Evolutionary conservation across 2,888 invertebrate species (phyloP).

Genomic region (Poecilus cupreus): DNA sequence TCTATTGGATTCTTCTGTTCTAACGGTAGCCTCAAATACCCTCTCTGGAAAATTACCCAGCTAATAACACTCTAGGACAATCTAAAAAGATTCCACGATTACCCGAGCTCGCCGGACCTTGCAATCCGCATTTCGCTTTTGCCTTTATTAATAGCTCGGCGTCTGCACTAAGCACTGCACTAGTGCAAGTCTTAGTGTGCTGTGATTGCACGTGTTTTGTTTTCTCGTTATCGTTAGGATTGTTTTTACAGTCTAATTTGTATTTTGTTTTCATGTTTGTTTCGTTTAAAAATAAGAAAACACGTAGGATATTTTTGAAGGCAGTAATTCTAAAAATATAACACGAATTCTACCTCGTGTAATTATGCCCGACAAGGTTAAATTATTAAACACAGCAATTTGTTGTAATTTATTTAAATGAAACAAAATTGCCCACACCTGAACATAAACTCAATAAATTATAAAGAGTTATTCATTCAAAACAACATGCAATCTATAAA

Average conservation of each 20-base stretch:
- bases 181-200: background rate
- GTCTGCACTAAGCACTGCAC: conserved; percentile 34
- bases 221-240: background rate
- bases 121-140: conserved; percentile 37
- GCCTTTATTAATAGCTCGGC: conserved; percentile 44
- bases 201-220: conserved; percentile 31
- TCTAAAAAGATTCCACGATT: conserved; percentile 43
- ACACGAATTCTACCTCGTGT: background rate
- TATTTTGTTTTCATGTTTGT: background rate
- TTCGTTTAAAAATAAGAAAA: background rate
- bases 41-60: conserved; percentile 31
- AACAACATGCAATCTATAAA: background rate
- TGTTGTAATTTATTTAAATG: conserved; percentile 36
- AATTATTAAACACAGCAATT: conserved; percentile 20
- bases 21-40: conserved; percentile 26
- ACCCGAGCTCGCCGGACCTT: conserved; percentile 17
- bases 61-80: conserved; percentile 30
- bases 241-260: background rate
- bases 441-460: conserved; percentile 26
- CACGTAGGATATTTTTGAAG: background rate
- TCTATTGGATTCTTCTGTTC: conserved; percentile 11
- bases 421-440: conserved; percentile 29
- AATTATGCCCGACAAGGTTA: conserved; percentile 6
- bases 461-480: conserved; percentile 7
- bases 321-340: no score